phyloP scores from a whole-genome alignment of 2,888 invertebrate species.

The Biston betularia region DNA sequence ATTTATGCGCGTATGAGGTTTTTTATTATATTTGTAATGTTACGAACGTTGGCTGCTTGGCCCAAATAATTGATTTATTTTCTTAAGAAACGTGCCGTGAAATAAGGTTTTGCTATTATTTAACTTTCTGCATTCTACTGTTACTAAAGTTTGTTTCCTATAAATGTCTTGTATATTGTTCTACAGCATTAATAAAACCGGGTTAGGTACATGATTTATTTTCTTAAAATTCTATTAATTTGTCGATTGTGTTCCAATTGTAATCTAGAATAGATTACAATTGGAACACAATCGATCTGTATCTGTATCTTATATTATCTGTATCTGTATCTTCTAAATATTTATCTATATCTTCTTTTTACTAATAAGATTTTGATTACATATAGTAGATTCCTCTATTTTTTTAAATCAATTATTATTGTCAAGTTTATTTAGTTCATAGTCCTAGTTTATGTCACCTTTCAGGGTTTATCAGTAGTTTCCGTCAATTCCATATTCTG shows the following conservation, averaged over 20 bases:
- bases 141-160: background rate
- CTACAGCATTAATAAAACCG: background rate
- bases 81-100: background rate
- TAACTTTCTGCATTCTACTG: background rate
- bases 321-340: too few species aligned
- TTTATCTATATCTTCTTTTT: too few species aligned
- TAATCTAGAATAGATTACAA: too few species aligned
- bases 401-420: too few species aligned
- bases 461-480: background rate
- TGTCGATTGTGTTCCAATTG: background rate
- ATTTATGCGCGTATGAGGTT: conserved; percentile 14
- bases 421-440: too few species aligned
- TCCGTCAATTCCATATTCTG: conserved; percentile 1
- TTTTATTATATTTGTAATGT: conserved; percentile 22
- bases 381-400: too few species aligned
- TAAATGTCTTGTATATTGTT: background rate
- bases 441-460: too few species aligned
- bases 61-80: conserved; percentile 7
- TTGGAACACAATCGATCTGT: too few species aligned
- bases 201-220: background rate
- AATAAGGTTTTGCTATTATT: background rate
- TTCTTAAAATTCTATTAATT: background rate
- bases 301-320: too few species aligned
- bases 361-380: too few species aligned
- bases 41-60: background rate